Evolutionary conservation across 64 coral and sea anemone genomes (phyloP).

Genomic region (Cladopsammia gracilis): DNA sequence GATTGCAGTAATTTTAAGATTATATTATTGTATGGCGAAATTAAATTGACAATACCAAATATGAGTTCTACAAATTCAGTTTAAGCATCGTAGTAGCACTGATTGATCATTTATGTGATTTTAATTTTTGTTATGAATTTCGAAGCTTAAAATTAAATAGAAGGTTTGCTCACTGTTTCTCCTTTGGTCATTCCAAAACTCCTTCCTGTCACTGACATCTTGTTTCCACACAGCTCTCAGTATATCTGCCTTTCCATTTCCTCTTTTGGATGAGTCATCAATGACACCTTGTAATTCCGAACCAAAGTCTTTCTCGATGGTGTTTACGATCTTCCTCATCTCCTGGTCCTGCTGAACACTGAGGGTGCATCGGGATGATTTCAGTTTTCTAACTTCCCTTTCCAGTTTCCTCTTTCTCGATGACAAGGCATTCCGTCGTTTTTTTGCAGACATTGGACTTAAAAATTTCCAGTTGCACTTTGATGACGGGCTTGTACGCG

Average conservation of each 20-base stretch:
- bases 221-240: too few species aligned
- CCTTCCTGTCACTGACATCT: too few species aligned
- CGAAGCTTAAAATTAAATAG: too few species aligned
- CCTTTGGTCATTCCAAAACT: too few species aligned
- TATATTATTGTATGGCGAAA: too few species aligned
- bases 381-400: not conserved
- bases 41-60: too few species aligned
- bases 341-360: conserved; percentile 1
- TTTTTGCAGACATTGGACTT: not conserved
- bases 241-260: not conserved
- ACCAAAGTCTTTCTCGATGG: not conserved
- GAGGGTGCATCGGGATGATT: not conserved
- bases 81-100: too few species aligned
- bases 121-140: too few species aligned
- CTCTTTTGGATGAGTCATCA: not conserved
- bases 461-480: conserved; percentile 8
- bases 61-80: too few species aligned
- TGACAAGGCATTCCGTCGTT: not conserved
- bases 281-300: conserved; percentile 1
- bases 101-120: too few species aligned
- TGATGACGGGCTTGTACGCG: not conserved
- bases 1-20: too few species aligned
- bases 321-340: not conserved
- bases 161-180: too few species aligned
- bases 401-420: not conserved